Percentiles rank a stretch among this genome's conserved stretches.
Evolutionary conservation across 92 coral and sea anemone species (phyloP).

Genomic region (Parazoanthus swiftii): DNA sequence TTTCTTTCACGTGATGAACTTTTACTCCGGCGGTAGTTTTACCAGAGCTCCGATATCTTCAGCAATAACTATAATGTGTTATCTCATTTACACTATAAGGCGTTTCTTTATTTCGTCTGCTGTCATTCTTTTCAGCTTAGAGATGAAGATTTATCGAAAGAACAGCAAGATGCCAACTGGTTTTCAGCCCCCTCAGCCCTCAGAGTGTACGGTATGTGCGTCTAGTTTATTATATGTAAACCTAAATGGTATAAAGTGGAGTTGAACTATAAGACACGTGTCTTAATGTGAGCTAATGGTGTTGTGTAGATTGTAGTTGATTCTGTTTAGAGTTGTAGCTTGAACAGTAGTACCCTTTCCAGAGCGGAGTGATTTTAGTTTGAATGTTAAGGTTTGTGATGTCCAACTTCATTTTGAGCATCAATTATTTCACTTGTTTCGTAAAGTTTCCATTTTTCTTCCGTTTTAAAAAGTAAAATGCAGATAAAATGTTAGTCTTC

Average conservation of each 20-base stretch:
- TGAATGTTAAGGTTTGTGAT: not conserved
- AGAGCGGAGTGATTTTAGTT: not conserved
- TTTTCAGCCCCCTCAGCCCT: constrained; percentile 99
- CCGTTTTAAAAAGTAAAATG: not conserved
- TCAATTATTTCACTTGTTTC: no score
- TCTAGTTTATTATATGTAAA: not conserved
- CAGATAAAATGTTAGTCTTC: not conserved
- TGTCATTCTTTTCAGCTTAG: constrained; percentile 61
- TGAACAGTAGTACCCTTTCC: not conserved
- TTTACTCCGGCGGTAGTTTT: no score
- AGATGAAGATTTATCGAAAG: constrained; percentile 95
- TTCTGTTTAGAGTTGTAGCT: no score
- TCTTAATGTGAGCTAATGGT: no score
- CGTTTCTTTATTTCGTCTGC: not conserved
- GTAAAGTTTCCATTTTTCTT: not conserved
- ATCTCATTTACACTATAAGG: not conserved
- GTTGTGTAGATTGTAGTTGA: no score
- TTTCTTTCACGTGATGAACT: no score
- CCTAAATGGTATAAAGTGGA: not conserved
- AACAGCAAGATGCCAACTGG: constrained; percentile 99
- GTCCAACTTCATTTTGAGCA: not conserved
- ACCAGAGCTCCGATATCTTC: not conserved
- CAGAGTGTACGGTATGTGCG: constrained; percentile 84
- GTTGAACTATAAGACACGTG: not conserved
- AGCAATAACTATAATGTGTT: not conserved